Conservation (phyloP, 2,888 invertebrate genomes). For the Lasioglossum villosulum region DNA sequence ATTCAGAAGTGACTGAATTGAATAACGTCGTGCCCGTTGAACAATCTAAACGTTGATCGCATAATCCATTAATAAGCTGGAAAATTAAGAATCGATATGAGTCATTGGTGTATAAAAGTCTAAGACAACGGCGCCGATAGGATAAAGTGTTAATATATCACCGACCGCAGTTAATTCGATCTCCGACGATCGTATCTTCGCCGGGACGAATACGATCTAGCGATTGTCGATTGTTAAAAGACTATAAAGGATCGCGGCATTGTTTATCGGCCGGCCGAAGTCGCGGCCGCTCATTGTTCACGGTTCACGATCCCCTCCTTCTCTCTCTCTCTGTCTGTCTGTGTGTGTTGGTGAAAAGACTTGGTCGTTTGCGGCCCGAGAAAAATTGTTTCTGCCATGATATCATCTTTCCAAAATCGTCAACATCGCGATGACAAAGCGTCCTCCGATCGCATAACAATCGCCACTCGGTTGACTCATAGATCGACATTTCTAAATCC, state of each 20-base stretch:
- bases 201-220: background rate
- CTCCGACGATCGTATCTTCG: background rate
- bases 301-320: slow-evolving; percentile 36
- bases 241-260: slow-evolving; percentile 16
- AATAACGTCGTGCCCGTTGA: background rate
- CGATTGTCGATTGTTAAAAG: slow-evolving; percentile 20
- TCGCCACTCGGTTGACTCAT: slow-evolving; percentile 41
- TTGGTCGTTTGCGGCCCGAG: background rate
- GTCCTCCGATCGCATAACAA: slow-evolving; percentile 30
- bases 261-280: slow-evolving; percentile 37
- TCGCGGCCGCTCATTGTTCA: slow-evolving; percentile 45
- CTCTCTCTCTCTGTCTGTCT: background rate
- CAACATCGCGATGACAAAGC: slow-evolving; percentile 43
- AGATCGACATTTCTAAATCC: slow-evolving; percentile 15
- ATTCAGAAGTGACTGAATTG: background rate
- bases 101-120: background rate
- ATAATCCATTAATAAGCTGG: background rate
- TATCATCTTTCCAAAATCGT: slow-evolving; percentile 60
- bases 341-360: slow-evolving; percentile 23
- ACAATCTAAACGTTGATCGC: background rate
- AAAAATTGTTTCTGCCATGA: slow-evolving; percentile 37
- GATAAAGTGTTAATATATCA: slow-evolving; percentile 10
- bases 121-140: background rate
- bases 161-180: background rate
- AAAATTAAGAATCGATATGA: slow-evolving; percentile 1